Evolutionary conservation across 2,113 vertebrate genomes (phyloP).

Genomic region (Geothlypis trichas): DNA sequence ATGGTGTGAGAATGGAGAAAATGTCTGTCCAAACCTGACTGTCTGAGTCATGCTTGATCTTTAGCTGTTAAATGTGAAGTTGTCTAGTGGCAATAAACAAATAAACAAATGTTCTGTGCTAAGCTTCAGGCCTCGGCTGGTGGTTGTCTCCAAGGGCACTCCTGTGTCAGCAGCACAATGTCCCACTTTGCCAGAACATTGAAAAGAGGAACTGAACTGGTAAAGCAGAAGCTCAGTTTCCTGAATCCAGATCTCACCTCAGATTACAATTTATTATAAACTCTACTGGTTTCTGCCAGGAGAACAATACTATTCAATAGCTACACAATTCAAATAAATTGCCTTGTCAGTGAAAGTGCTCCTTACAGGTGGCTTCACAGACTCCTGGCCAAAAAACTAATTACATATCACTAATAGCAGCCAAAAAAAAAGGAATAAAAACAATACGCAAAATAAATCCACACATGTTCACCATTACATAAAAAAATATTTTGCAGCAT

Average conservation of each 20-base stretch:
- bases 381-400: background rate
- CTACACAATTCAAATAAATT: background rate
- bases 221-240: background rate
- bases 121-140: background rate
- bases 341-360: background rate
- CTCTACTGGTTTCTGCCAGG: background rate
- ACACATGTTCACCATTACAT: background rate
- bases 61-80: background rate
- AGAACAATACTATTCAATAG: background rate
- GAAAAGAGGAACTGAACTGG: background rate
- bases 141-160: background rate
- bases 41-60: background rate
- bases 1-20: background rate
- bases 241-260: background rate
- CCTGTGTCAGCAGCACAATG: fast-evolving
- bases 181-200: background rate
- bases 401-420: background rate
- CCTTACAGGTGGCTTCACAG: background rate
- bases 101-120: background rate
- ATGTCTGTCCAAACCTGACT: background rate
- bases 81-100: background rate
- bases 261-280: background rate
- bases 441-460: background rate
- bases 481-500: background rate
- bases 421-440: background rate